Evolutionary conservation across 2,797 vertebrate genomes (phyloP).

Genomic region (Pseudochaenichthys georgianus): DNA sequence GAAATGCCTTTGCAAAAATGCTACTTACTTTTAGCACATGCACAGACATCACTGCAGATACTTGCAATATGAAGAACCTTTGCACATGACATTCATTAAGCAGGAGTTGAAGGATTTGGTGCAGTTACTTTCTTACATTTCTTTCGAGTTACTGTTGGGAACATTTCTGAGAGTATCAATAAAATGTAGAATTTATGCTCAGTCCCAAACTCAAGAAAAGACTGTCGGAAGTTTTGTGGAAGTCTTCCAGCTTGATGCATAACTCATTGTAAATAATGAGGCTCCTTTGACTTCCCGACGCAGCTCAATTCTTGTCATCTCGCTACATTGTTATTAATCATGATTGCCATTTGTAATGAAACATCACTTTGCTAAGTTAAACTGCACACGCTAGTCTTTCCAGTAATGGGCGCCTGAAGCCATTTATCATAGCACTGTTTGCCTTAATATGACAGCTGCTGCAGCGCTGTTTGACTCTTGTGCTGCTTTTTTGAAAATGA

Average conservation of each 20-base stretch:
- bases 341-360: constrained; percentile 33
- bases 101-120: not conserved
- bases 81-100: not conserved
- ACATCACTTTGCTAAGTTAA: constrained; percentile 42
- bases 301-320: constrained; percentile 10
- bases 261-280: constrained; percentile 4
- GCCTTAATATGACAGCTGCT: constrained; percentile 42
- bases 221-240: constrained; percentile 14
- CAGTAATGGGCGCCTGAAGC: constrained; percentile 28
- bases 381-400: constrained; percentile 20
- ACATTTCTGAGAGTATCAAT: constrained; percentile 7
- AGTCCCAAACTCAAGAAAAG: not conserved
- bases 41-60: not conserved
- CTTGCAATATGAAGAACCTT: not conserved
- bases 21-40: constrained; percentile 1
- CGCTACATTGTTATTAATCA: constrained; percentile 33
- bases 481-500: constrained; percentile 35
- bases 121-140: not conserved
- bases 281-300: constrained; percentile 7
- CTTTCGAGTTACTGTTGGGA: not conserved
- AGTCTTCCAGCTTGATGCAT: constrained; percentile 5
- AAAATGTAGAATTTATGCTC: not conserved
- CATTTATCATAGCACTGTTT: constrained; percentile 50
- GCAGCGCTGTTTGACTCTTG: constrained; percentile 36
- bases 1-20: constrained; percentile 1